Base-by-base conservation (phyloP, 2,113 vertebrate species). In the Hemibagrus wyckioides region DNA sequence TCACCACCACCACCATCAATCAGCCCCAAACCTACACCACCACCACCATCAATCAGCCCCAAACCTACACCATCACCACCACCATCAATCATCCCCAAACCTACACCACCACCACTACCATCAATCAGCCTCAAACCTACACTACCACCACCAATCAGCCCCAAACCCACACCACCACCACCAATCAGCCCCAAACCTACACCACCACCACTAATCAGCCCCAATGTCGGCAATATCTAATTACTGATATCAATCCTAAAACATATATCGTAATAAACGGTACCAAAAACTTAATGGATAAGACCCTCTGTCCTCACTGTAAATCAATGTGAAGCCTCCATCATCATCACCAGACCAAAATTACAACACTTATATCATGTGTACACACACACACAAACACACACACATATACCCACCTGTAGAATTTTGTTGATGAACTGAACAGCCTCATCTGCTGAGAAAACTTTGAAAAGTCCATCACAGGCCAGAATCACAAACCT, bases 381-480 rank as follows among this genome's bases (percentile, higher is more conserved):
- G 6, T 9, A 69, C 30, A 85, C 59, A 79, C 57, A 81, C n/a
- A 75, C n/a, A 84, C 50, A n/a, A 59, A 76, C 8, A 57, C 6
- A 36, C 59, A 30, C 67, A 28, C 30, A 36, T 5, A 21, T 6
- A 76, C 94, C 90, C 82, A 98, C 97, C 97, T 99, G 96, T 11
- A 99, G 92, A 87, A 97, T 92, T 90, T 90, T 92, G 81, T 97
- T 90, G 84, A 99, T 96, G 82, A 97, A 99, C 89, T 95, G 96
- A 86, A 98, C 96, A 7, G 98, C 97, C 94, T 99, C 97, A 56
- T 99, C 98, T 36, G 98, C 96, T 30, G 96, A 97, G 71, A 99
- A 99, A 4, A 97, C 98, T 93, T 99, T 99, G 89, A 99, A 99
- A 81, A 99, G 95, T 77, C 98, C 98, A 63, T 99, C 98, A 86